Base-by-base conservation (phyloP, 2,797 vertebrate species). In the Liparis tanakae region DNA sequence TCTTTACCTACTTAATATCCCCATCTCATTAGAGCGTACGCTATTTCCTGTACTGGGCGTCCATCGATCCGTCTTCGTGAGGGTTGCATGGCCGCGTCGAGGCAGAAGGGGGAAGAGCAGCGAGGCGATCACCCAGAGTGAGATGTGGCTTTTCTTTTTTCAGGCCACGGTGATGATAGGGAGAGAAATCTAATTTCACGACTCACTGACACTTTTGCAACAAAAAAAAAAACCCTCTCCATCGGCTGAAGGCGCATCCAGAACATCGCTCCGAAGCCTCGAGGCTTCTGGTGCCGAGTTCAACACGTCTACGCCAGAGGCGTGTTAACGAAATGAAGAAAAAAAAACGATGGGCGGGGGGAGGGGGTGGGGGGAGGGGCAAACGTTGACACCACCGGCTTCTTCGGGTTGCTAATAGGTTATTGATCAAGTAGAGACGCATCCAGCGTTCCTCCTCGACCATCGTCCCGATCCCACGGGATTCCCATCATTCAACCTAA, bases 181-280 rank as follows among this genome's bases (percentile, higher is more conserved):
- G 73, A 86, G 76, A 76, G 79, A 94, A 94, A 94, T 93, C 92
- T 94, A 87, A 94, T 94, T 94, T 94, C 93, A 94, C 89, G 88
- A 91, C 77, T 93, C 90, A 76, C 86, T 92, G 94, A 87, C 74
- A 34, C 91, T 92, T 93, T 93, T 92, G 89, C 85, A 86, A 93
- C 94, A 76, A 30, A 30, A 93, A 94, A 77, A n/a, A n/a, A n/a
- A n/a, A n/a, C n/a, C n/a, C n/a, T n/a, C 72, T 81, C 36, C 87
- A 76, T 85, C 87, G 25, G 58, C 79, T 68, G 68, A 78, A 80
- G 83, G 74, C 82, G 77, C 79, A 77, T 84, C 82, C 82, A 55
- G 18, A 76, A 86, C 79, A 90, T 74, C 78, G 84, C 81, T 85
- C 63, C 8, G 39, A 80, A 80, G 25, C 25, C 25, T 30, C 25